Base-by-base conservation (phyloP, 2,888 invertebrate species). In the Alloscopus bannaensis region DNA sequence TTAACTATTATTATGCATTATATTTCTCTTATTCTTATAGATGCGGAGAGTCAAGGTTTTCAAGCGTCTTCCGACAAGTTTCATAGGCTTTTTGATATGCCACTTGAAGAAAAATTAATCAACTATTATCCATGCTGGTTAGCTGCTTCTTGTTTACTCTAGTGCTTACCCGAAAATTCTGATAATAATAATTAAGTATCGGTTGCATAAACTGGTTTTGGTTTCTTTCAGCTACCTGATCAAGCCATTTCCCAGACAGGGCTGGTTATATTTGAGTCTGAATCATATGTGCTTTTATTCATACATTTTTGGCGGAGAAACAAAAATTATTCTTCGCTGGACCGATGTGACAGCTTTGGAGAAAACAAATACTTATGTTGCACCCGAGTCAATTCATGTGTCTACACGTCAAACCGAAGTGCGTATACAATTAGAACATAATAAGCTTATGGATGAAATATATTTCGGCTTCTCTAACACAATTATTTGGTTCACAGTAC, bases 211-310 rank as follows among this genome's bases (percentile, higher is more conserved):
- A 8, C 3, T 66, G 40, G 36, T 47, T 69, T 85, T 3, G 90
- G 90, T 11, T 47, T 60, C 79, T 88, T 91, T 87, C 88, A 98
- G 98, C 87, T 97, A 95, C 87, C 95, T 96, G 93, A 97, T 96
- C 89, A 94, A 95, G 40, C 93, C 93, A 88, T 91, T 99, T 85
- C 98, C 98, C 0, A 90, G 95, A n/a, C 98, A 98, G 90, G 99
- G 99, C 36, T 96, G 97, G 93, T 91, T 99, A 88, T 99, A 98
- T 88, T 91, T 99, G n/a, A 97, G 98, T 22, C 93, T 99, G 40
- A 96, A 97, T 88, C 96, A 97, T 88, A 91, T 98, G 88, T 97
- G 97, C 88, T 99, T 99, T 89, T 95, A 98, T 88, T 95, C 98
- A 0, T 97, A 95, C 87, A 93, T 99, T 87, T 91, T 99, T 89